phyloP scores from a whole-genome alignment of 2,888 invertebrate species.

The Platycnemis pennipes region DNA sequence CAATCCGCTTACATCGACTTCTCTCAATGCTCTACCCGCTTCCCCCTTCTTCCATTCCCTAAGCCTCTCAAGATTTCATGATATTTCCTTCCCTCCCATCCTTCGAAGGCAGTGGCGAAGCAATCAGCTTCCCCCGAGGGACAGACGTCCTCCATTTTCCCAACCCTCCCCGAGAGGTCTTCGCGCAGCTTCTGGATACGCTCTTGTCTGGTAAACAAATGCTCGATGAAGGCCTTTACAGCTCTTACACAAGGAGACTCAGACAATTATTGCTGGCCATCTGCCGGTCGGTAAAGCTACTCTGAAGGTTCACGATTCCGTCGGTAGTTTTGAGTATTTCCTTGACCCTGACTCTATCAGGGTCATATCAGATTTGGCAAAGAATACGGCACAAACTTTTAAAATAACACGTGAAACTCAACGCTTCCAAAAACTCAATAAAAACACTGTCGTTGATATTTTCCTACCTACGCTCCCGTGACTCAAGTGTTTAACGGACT shows the following conservation, averaged over 20 bases:
- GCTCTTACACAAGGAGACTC: background rate
- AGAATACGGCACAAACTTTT: too few species aligned
- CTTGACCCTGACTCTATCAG: too few species aligned
- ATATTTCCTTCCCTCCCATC: background rate
- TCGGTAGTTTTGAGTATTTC: too few species aligned
- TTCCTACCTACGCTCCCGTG: too few species aligned
- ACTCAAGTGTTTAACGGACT: too few species aligned
- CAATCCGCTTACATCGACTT: conserved; percentile 22
- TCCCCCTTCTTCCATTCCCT: background rate
- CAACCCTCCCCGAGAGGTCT: background rate
- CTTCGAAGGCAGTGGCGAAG: background rate
- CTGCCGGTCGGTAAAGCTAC: too few species aligned
- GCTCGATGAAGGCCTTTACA: background rate
- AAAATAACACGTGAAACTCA: too few species aligned
- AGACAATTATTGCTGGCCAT: too few species aligned
- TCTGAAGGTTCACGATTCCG: too few species aligned
- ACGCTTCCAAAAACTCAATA: too few species aligned
- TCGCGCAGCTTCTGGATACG: background rate
- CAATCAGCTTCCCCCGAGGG: background rate
- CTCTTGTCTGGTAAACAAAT: background rate
- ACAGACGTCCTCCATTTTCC: background rate
- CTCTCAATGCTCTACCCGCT: background rate
- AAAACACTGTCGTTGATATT: too few species aligned
- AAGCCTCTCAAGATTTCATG: background rate
- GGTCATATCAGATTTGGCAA: too few species aligned